These are phyloP conservation scores for Noctua pronuba DNA, from an alignment of 2,888 invertebrate species.

Conservation along the genomic window DNA sequence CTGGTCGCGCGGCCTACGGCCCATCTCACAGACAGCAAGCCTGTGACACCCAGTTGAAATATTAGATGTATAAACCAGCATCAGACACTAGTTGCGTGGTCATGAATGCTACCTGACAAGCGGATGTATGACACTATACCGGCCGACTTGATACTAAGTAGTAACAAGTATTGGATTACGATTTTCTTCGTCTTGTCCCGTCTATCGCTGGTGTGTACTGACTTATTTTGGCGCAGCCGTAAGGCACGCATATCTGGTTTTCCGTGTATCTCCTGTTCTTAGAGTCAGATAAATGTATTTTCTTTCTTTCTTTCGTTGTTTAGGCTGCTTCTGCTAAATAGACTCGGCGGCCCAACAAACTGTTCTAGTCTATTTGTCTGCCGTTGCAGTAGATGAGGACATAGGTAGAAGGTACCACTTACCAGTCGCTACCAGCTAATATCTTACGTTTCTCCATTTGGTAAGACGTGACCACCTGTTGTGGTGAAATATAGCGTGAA, in stretches of 20 bases:
- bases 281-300: not conserved
- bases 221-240: not conserved
- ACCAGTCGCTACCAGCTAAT: not conserved
- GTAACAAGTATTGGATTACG: too few relatives aligned
- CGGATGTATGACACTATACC: too few relatives aligned
- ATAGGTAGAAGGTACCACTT: not conserved
- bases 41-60: not conserved
- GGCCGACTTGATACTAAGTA: too few relatives aligned
- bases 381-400: too few relatives aligned
- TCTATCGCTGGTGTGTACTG: not conserved
- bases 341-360: not conserved
- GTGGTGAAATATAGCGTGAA: constrained; percentile 37
- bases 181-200: too few relatives aligned
- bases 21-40: not conserved
- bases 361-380: not conserved
- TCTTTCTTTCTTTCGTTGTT: not conserved
- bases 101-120: too few relatives aligned
- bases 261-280: not conserved
- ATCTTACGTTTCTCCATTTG: not conserved
- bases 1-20: not conserved
- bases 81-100: not conserved
- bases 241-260: not conserved
- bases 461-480: constrained; percentile 30
- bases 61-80: not conserved
- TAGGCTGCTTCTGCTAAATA: not conserved